These are phyloP conservation scores for Melanotaenia pygmaea DNA, from an alignment of 2,797 vertebrate species.

Conservation along the genomic window DNA sequence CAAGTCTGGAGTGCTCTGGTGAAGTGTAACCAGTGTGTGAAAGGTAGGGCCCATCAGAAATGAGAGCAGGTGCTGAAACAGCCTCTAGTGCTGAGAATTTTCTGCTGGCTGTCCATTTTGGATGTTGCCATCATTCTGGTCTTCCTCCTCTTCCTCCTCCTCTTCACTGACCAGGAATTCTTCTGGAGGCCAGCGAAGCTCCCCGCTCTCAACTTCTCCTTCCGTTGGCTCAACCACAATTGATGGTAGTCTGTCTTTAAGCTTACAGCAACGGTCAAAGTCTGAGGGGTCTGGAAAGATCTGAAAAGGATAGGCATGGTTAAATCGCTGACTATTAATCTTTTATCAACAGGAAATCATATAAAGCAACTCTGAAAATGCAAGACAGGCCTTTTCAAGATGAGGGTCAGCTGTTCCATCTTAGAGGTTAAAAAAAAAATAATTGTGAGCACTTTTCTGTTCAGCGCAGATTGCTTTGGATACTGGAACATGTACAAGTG, in stretches of 20 bases:
- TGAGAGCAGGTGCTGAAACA: conserved; percentile 20
- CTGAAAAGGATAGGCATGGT: conserved; percentile 72
- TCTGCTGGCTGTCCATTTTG: conserved; percentile 77
- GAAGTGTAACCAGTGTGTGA: conserved; percentile 65
- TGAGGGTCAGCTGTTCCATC: neutral
- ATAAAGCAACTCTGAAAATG: neutral
- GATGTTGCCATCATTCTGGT: conserved; percentile 67
- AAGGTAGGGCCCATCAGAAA: conserved; percentile 35
- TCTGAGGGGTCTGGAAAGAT: conserved; percentile 97
- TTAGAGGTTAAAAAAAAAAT: conserved; percentile 4
- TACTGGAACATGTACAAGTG: conserved; percentile 27
- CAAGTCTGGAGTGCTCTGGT: conserved; percentile 53
- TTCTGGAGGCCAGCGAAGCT: conserved; percentile 97
- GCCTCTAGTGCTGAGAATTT: conserved; percentile 78
- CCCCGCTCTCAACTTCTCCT: conserved; percentile 96
- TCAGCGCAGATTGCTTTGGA: neutral
- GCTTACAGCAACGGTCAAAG: conserved; percentile 95
- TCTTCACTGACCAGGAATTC: conserved; percentile 92
- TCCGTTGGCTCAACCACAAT: conserved; percentile 97
- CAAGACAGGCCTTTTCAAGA: neutral
- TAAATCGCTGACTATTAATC: neutral
- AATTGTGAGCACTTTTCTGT: conserved; percentile 26
- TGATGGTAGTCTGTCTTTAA: conserved; percentile 96
- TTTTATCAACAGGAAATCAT: neutral
- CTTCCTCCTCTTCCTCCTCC: conserved; percentile 81